phyloP scores from a whole-genome alignment of 2,113 vertebrate species.

The Aldabrachelys gigantea region DNA sequence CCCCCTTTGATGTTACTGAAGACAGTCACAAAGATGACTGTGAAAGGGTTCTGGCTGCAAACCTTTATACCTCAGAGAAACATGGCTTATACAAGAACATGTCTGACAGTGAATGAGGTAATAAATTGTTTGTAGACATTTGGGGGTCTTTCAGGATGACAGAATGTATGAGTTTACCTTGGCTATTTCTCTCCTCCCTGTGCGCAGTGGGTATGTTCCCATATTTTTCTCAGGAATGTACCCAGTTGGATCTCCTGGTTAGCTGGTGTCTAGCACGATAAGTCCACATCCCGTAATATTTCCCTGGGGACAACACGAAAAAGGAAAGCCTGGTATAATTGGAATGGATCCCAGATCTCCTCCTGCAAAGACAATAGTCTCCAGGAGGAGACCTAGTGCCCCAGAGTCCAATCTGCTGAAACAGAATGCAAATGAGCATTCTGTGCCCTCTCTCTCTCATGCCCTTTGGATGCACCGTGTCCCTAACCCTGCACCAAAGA shows the following conservation, averaged over 20 bases:
- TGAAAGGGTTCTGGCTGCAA: too few species aligned
- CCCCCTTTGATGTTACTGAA: too few species aligned
- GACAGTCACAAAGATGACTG: too few species aligned
- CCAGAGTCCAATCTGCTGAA: fast-evolving
- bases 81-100: too few species aligned
- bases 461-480: background rate
- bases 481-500: background rate
- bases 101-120: too few species aligned
- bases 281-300: background rate
- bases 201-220: background rate
- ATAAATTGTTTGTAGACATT: background rate
- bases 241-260: background rate
- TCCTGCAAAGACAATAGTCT: background rate
- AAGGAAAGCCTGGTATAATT: background rate
- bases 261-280: background rate
- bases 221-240: background rate
- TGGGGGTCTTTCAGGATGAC: fast-evolving
- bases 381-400: background rate
- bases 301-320: background rate
- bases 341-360: background rate
- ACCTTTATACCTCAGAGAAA: too few species aligned
- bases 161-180: background rate
- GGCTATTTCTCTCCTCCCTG: background rate
- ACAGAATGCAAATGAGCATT: background rate
- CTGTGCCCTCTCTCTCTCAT: fast-evolving